A percentile compares a stretch with the other conserved stretches of the same genome.
Conservation (phyloP, 2,797 vertebrate species). For the Hippoglossus hippoglossus region DNA sequence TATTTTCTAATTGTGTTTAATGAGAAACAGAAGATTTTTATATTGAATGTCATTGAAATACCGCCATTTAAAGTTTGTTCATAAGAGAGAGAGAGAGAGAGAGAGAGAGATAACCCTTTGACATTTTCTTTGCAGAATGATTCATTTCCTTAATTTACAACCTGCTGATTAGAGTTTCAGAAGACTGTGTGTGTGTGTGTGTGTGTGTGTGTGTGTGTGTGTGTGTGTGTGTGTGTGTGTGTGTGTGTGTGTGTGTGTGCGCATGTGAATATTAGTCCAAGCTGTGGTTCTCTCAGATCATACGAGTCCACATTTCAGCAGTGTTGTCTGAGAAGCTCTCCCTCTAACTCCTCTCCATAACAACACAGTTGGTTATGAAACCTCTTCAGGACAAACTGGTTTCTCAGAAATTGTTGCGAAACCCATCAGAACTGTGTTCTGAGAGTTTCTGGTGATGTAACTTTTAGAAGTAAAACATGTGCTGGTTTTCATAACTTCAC, state of each 20-base stretch:
- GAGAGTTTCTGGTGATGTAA: not conserved
- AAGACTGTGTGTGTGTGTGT: not conserved
- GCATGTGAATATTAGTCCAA: not conserved
- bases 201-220: not conserved
- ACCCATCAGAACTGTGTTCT: not conserved
- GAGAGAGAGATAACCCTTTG: not conserved
- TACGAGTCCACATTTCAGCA: no score
- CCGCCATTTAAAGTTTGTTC: no score
- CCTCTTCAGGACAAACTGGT: not conserved
- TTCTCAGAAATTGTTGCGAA: not conserved
- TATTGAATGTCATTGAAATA: no score
- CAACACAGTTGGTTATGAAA: not conserved
- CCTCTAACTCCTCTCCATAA: no score
- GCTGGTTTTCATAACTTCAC: no score
- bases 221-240: not conserved
- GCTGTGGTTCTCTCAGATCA: not conserved
- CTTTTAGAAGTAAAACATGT: not conserved
- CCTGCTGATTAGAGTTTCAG: slow-evolving; percentile 53
- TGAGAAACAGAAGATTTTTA: no score
- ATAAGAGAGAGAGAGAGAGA: slow-evolving; percentile 10
- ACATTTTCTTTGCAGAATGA: slow-evolving; percentile 30
- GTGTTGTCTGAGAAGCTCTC: no score
- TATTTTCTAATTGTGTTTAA: no score
- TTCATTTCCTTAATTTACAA: slow-evolving; percentile 54
- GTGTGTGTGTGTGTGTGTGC: not conserved